phyloP scores from a whole-genome alignment of 2,797 vertebrate genomes.

The Chiloscyllium punctatum region DNA sequence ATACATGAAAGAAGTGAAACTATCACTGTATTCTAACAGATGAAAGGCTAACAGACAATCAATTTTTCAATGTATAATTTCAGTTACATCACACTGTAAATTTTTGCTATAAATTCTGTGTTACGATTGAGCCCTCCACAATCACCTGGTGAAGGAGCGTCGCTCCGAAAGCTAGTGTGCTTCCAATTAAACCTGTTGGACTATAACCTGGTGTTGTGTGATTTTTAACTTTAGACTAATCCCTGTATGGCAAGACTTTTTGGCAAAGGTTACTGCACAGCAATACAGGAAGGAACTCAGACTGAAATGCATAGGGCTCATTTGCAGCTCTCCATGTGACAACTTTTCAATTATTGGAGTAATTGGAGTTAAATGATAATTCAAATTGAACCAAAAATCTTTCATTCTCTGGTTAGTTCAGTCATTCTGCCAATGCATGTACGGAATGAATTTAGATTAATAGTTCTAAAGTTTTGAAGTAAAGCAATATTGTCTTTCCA shows the following conservation, averaged over 20 bases:
- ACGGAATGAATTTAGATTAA: neutral
- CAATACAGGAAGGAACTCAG: neutral
- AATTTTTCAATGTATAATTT: too few species aligned
- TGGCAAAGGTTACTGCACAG: neutral
- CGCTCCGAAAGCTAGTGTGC: too few species aligned
- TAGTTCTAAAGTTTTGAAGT: neutral
- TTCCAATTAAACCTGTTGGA: too few species aligned
- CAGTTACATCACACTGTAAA: too few species aligned
- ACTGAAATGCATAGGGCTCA: neutral
- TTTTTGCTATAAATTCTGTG: too few species aligned
- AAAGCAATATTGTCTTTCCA: neutral
- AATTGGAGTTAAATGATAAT: neutral
- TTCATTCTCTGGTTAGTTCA: neutral
- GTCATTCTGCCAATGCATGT: neutral
- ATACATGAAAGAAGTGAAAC: too few species aligned
- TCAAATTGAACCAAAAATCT: neutral
- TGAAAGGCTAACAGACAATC: too few species aligned
- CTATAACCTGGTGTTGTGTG: too few species aligned
- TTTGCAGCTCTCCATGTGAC: neutral
- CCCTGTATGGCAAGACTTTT: neutral
- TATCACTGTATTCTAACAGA: too few species aligned
- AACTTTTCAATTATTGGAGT: neutral
- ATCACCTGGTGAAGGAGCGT: too few species aligned
- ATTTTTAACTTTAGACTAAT: neutral
- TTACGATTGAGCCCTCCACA: too few species aligned